Conservation (phyloP, 2,797 vertebrate genomes). For the Betta splendens region DNA sequence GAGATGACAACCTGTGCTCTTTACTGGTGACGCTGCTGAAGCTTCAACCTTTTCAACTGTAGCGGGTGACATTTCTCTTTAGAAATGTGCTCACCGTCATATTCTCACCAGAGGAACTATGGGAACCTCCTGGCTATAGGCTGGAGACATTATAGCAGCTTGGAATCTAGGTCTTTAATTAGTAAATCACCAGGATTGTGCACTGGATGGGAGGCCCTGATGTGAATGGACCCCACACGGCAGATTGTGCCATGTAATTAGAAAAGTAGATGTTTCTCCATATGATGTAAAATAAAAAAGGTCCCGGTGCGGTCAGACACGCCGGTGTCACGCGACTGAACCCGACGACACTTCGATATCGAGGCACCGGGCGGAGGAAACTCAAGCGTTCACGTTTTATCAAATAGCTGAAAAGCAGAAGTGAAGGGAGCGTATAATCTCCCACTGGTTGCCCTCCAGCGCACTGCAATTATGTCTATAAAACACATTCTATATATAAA, state of each 20-base stretch:
- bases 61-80: background rate
- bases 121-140: background rate
- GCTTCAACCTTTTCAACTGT: background rate
- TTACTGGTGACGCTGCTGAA: background rate
- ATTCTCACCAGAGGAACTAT: conserved; percentile 3
- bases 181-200: background rate
- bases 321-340: background rate
- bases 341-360: conserved; percentile 9
- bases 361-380: background rate
- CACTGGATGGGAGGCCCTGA: conserved; percentile 1
- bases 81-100: background rate
- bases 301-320: conserved; percentile 1
- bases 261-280: background rate
- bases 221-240: background rate
- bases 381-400: background rate
- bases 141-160: background rate
- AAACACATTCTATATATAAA: conserved; percentile 77
- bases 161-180: conserved; percentile 6
- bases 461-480: conserved; percentile 70
- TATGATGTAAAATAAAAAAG: background rate
- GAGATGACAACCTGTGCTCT: background rate
- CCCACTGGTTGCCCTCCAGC: conserved; percentile 47
- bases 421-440: conserved; percentile 59
- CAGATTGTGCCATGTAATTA: conserved; percentile 9
- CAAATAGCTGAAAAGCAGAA: conserved; percentile 30